Percentiles rank a stretch among this genome's conserved stretches.
phyloP scores from a whole-genome alignment of 2,888 invertebrate genomes.

The Serrognathus titanus region DNA sequence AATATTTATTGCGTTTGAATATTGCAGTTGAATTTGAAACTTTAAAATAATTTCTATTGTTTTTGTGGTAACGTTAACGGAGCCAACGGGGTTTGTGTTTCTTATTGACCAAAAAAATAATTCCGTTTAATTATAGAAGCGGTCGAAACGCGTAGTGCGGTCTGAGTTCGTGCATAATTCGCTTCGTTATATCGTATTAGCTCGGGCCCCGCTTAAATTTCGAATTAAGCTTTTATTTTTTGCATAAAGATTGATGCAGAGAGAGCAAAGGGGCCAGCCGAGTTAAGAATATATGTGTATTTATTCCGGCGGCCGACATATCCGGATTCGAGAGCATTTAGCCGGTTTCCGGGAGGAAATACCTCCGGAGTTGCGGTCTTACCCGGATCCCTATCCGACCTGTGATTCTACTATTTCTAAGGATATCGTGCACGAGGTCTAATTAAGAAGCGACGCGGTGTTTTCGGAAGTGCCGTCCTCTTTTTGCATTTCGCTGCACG shows the following conservation, averaged over 20 bases:
- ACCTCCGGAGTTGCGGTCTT: slow-evolving; percentile 43
- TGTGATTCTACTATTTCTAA: not conserved
- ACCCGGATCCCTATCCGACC: slow-evolving; percentile 6
- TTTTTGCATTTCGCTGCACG: not conserved
- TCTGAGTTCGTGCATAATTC: too few relatives aligned
- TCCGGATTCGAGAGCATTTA: slow-evolving; percentile 46
- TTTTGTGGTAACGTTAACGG: too few relatives aligned
- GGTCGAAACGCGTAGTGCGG: too few relatives aligned
- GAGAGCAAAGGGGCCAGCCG: slow-evolving; percentile 6
- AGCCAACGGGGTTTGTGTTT: too few relatives aligned
- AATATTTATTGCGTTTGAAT: too few relatives aligned
- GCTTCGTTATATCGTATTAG: too few relatives aligned
- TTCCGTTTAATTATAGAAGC: not conserved
- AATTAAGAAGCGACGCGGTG: not conserved
- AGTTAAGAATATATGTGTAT: slow-evolving; percentile 39
- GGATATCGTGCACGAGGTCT: not conserved
- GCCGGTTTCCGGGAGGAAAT: slow-evolving; percentile 44
- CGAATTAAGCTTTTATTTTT: too few relatives aligned
- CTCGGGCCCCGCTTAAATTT: too few relatives aligned
- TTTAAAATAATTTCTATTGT: too few relatives aligned
- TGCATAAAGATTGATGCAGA: slow-evolving; percentile 5
- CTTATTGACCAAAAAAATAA: too few relatives aligned
- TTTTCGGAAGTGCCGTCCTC: not conserved
- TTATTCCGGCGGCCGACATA: slow-evolving; percentile 44
- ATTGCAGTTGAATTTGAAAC: too few relatives aligned